These are phyloP conservation scores for Sialia sialis DNA, from an alignment of 2,113 vertebrate genomes.

Conservation along the genomic window DNA sequence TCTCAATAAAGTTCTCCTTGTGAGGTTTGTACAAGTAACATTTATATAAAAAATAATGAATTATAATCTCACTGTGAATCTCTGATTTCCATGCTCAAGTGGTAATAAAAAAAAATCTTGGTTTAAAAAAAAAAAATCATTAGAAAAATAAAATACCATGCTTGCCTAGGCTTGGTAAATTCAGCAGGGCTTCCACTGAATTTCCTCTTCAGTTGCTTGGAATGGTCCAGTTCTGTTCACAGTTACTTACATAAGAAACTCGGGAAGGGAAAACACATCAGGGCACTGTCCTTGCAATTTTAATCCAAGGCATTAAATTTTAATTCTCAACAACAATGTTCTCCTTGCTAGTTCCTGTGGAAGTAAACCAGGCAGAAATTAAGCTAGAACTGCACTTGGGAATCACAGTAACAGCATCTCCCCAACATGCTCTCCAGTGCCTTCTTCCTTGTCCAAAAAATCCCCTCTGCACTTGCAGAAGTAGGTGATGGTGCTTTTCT, in stretches of 20 bases:
- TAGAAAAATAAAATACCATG: neutral
- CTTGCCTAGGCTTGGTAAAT: constrained; percentile 23
- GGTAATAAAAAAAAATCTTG: neutral
- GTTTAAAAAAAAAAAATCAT: neutral
- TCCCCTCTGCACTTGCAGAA: neutral
- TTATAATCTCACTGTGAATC: neutral
- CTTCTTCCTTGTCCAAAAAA: accelerated
- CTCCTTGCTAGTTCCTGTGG: neutral
- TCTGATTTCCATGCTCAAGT: neutral
- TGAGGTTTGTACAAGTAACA: neutral
- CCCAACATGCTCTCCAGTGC: neutral
- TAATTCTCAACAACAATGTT: neutral
- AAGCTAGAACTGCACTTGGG: neutral
- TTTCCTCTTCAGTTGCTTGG: neutral
- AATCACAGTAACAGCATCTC: neutral
- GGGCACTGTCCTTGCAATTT: neutral
- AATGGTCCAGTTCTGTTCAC: neutral
- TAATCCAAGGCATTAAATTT: neutral
- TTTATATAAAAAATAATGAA: neutral
- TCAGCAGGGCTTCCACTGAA: neutral
- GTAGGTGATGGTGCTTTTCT: neutral
- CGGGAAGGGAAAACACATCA: neutral
- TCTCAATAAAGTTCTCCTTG: neutral
- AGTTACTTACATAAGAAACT: neutral
- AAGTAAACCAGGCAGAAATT: neutral